These are phyloP conservation scores for Lophotis ruficrista DNA, from an alignment of 2,113 vertebrate species.

Conservation along the genomic window DNA sequence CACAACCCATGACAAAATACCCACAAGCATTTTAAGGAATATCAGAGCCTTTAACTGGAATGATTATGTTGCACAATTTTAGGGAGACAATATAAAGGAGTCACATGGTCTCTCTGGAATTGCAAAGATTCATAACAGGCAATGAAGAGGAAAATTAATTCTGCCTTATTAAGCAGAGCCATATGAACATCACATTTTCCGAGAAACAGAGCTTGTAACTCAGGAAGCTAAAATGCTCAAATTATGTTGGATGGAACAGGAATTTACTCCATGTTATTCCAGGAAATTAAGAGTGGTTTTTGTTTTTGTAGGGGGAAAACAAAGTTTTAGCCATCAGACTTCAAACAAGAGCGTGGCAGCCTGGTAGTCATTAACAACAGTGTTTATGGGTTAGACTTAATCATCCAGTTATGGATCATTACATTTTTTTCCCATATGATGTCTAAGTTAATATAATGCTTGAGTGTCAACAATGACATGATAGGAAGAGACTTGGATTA, in stretches of 20 bases:
- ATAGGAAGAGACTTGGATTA: slow-evolving; percentile 18
- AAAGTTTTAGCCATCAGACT: background rate
- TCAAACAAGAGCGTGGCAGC: slow-evolving; percentile 9
- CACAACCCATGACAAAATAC: background rate
- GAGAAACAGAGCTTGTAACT: slow-evolving; percentile 7
- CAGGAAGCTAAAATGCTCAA: slow-evolving; percentile 2
- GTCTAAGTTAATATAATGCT: background rate
- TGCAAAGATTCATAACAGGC: background rate
- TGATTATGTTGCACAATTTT: slow-evolving; percentile 1
- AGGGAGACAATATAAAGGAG: background rate
- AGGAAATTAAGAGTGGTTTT: background rate
- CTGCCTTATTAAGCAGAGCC: background rate
- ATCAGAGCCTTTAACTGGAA: background rate
- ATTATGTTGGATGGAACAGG: background rate
- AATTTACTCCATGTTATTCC: background rate
- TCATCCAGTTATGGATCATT: background rate
- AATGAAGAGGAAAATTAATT: slow-evolving; percentile 26
- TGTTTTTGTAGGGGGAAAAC: background rate
- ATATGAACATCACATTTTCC: slow-evolving; percentile 15
- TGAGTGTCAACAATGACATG: background rate
- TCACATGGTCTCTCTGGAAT: background rate
- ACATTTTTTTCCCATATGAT: background rate
- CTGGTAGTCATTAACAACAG: slow-evolving; percentile 41
- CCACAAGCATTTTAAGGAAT: background rate
- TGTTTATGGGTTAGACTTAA: slow-evolving; percentile 18